These are phyloP conservation scores for Tragelaphus buxtoni DNA, from an alignment of 2,113 vertebrate genomes.

Conservation along the genomic window DNA sequence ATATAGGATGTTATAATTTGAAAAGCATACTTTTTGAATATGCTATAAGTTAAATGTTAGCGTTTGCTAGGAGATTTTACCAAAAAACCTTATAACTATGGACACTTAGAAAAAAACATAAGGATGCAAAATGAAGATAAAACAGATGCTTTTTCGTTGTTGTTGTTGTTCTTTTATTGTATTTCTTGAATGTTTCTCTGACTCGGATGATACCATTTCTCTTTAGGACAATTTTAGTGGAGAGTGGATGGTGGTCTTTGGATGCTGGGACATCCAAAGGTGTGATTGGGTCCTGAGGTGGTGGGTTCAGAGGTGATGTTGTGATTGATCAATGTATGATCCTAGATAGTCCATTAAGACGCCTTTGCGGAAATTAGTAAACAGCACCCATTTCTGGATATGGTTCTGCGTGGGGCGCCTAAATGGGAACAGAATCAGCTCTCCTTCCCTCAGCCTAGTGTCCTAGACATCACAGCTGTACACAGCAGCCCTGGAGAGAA, in stretches of 20 bases:
- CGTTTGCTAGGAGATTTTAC: background rate
- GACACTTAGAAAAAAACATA: background rate
- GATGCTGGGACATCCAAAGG: background rate
- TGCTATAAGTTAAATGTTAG: background rate
- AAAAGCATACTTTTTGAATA: background rate
- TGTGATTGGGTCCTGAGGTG: background rate
- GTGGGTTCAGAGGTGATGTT: background rate
- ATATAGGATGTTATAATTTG: background rate
- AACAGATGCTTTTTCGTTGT: rapidly evolving
- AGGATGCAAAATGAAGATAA: background rate
- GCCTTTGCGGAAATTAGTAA: background rate
- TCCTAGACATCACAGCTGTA: rapidly evolving
- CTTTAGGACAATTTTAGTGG: background rate
- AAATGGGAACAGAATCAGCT: rapidly evolving
- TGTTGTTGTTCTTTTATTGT: background rate
- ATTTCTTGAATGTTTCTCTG: background rate
- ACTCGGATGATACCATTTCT: background rate
- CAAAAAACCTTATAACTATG: background rate
- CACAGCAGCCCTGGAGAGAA: background rate
- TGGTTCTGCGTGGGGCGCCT: background rate
- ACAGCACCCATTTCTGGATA: rapidly evolving
- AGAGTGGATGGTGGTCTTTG: background rate
- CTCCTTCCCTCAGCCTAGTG: no score
- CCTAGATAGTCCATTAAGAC: rapidly evolving
- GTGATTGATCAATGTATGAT: rapidly evolving